Base-by-base conservation (phyloP, 2,113 vertebrate species). In the Microcebus jonahi region DNA sequence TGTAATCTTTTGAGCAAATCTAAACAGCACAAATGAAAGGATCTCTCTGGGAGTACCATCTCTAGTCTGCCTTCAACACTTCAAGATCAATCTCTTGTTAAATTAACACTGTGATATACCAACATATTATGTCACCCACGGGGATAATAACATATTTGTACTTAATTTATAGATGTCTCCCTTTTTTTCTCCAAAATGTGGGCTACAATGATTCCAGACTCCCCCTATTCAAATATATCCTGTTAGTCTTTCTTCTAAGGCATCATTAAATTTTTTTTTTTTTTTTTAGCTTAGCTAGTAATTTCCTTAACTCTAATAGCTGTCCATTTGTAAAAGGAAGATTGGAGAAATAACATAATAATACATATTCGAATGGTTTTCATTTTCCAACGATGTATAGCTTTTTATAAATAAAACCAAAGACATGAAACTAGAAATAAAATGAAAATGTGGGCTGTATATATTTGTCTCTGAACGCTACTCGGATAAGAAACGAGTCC, bases 391-490 rank as follows among this genome's bases (percentile, higher is more conserved):
- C 82, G 91, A 68, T 15, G 45, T 75, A 42, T 93, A 94, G 95
- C 73, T 93, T 95, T 97, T 97, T 94, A 89, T 95, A 95, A 97
- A 93, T 95, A 98, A 96, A 91, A 90, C 75, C 70, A 88, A 95
- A 95, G 95, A 85, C 87, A 94, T 79, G 87, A 97, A 97, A 85
- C 93, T 88, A 77, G 97, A 97, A 97, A 96, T 96, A 96, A 97
- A 97, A 90, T 93, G 91, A 97, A 96, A 96, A 93, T 93, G 82
- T 71, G 36, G 67, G 36, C 87, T 93, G 70, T 91, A 82, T 97
- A 88, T 93, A 95, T 97, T 97, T 97, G 95, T 95, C 91, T 97
- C 95, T 77, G 59, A 98, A 96, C 97, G 96, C 91, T 97, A 39
- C 83, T 94, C 9, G n/a, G 75, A 48, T 81, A 94, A 97, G 97